These are phyloP conservation scores for Synanthedon tipuliformis DNA, from an alignment of 2,888 invertebrate genomes.

Conservation along the genomic window DNA sequence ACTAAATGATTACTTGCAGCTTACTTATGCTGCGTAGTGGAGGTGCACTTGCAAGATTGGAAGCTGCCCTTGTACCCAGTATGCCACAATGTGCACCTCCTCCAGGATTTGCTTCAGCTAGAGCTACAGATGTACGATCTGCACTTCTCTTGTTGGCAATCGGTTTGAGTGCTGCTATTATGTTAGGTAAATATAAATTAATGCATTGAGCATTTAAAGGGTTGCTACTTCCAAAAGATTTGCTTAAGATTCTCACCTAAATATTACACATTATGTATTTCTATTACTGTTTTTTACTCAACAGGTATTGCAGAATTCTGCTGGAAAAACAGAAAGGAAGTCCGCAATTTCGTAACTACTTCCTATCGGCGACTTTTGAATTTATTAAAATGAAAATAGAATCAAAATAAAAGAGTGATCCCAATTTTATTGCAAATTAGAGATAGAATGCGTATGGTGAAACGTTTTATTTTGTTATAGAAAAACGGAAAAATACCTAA, in stretches of 20 bases:
- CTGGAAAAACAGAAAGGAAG: constrained; percentile 43
- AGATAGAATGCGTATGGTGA: too few species aligned
- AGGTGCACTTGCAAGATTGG: constrained; percentile 42
- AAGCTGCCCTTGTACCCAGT: constrained; percentile 46
- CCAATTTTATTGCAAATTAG: too few species aligned
- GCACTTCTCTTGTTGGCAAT: constrained; percentile 63
- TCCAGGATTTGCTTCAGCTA: constrained; percentile 69
- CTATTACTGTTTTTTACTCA: too few species aligned
- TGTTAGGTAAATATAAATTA: background rate
- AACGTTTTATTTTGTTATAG: too few species aligned
- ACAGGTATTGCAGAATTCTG: constrained; percentile 48
- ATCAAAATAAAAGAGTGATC: too few species aligned
- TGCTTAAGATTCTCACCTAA: background rate
- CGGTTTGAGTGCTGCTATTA: constrained; percentile 41
- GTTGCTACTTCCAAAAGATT: too few species aligned
- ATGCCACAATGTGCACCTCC: constrained; percentile 68
- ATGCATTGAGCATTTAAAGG: too few species aligned
- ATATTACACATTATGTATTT: background rate
- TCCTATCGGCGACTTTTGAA: constrained; percentile 19
- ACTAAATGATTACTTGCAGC: constrained; percentile 14
- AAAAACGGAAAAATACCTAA: too few species aligned
- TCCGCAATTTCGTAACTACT: constrained; percentile 15
- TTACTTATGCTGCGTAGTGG: constrained; percentile 46
- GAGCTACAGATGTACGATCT: constrained; percentile 70
- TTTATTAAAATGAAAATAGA: background rate